These are phyloP conservation scores for Eurypyga helias DNA, from an alignment of 2,113 vertebrate genomes.

Conservation along the genomic window DNA sequence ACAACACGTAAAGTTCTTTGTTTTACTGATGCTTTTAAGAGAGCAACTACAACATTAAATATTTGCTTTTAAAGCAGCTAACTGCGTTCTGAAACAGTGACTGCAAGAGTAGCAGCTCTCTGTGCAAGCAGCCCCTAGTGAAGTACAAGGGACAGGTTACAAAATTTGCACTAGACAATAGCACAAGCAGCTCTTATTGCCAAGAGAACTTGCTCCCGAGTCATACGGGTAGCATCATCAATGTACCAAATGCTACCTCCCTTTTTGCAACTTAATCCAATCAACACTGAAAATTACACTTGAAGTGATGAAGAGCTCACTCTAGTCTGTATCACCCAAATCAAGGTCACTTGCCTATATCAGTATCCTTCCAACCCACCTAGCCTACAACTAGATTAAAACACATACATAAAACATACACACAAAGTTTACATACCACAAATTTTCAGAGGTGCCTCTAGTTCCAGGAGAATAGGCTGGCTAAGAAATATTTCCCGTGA, in stretches of 20 bases:
- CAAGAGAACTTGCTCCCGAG: neutral
- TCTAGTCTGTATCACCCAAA: neutral
- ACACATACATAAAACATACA: neutral
- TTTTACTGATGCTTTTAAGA: neutral
- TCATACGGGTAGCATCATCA: rapidly evolving
- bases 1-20: neutral
- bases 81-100: neutral
- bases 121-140: neutral
- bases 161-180: neutral
- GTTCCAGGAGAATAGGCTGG: constrained; percentile 93
- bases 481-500: constrained; percentile 97
- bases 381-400: neutral
- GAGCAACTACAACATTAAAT: neutral
- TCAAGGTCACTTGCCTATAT: neutral
- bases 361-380: neutral
- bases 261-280: neutral
- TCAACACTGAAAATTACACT: neutral
- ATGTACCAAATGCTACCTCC: neutral
- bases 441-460: constrained; percentile 94
- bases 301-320: neutral
- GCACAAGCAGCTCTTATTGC: neutral
- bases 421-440: constrained; percentile 80
- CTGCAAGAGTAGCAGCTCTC: neutral
- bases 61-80: neutral
- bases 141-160: neutral